Percentiles rank a stretch among this genome's conserved stretches.
Conservation (phyloP, 2,797 vertebrate genomes). For the Peromyscus eremicus region DNA sequence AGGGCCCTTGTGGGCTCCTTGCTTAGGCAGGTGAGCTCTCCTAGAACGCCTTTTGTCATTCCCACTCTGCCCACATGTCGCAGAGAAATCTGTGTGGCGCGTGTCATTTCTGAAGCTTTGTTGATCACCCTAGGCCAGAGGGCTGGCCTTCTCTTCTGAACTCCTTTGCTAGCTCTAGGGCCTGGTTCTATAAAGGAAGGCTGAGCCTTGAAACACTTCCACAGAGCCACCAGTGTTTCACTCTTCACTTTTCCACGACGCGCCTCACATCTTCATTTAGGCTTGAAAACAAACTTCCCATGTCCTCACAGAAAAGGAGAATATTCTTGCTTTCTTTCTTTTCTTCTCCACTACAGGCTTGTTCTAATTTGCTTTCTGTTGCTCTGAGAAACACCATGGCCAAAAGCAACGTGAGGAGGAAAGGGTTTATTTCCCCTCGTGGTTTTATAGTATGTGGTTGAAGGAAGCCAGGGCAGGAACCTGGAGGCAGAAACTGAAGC, state of each 20-base stretch:
- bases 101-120: background rate
- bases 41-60: background rate
- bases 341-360: background rate
- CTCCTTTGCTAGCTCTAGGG: background rate
- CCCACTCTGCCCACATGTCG: background rate
- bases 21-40: background rate
- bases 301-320: slow-evolving; percentile 22
- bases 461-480: background rate
- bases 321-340: background rate
- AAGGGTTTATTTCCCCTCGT: background rate
- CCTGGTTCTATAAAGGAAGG: background rate
- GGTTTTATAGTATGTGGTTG: background rate
- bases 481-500: background rate
- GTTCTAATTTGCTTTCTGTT: too few relatives aligned
- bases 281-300: background rate
- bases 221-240: background rate
- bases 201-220: background rate
- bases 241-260: background rate
- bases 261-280: background rate
- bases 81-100: too few relatives aligned
- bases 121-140: background rate
- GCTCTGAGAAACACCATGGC: background rate
- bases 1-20: background rate
- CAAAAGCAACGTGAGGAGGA: background rate
- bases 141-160: background rate